A percentile compares a stretch with the other conserved stretches of the same genome.
Conservation (phyloP, 1,140 invertebrate genomes). For the Habropoda laboriosa region DNA sequence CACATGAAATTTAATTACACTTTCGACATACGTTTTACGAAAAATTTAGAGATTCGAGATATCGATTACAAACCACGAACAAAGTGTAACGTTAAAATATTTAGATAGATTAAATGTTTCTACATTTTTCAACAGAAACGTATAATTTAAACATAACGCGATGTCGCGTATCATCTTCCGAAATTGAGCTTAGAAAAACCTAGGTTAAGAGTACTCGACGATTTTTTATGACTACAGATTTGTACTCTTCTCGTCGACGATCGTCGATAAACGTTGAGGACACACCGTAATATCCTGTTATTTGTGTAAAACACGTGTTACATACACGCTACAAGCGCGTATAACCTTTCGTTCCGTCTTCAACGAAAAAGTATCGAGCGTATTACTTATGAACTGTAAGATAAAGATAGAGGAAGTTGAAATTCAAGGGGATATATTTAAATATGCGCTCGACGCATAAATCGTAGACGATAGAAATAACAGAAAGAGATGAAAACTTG, state of each 20-base stretch:
- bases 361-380: constrained; percentile 9
- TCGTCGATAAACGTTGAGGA: constrained; percentile 27
- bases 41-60: background rate
- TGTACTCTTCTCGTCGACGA: constrained; percentile 46
- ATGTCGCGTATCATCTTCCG: constrained; percentile 41
- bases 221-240: constrained; percentile 61
- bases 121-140: constrained; percentile 22
- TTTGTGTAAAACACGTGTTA: background rate
- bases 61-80: background rate
- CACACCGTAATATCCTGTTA: background rate
- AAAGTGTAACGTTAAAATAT: background rate
- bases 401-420: constrained; percentile 50
- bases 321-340: background rate
- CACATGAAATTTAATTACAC: constrained; percentile 8
- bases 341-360: constrained; percentile 12
- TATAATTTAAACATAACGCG: background rate
- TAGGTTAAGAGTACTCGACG: constrained; percentile 56
- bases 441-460: background rate
- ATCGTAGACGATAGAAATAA: constrained; percentile 5
- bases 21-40: background rate
- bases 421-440: background rate
- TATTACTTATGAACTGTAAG: constrained; percentile 54
- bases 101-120: constrained; percentile 30
- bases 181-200: constrained; percentile 63
- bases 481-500: background rate